Base-by-base conservation (phyloP, 2,888 invertebrate species). In the Ditylenchus weischeri region DNA sequence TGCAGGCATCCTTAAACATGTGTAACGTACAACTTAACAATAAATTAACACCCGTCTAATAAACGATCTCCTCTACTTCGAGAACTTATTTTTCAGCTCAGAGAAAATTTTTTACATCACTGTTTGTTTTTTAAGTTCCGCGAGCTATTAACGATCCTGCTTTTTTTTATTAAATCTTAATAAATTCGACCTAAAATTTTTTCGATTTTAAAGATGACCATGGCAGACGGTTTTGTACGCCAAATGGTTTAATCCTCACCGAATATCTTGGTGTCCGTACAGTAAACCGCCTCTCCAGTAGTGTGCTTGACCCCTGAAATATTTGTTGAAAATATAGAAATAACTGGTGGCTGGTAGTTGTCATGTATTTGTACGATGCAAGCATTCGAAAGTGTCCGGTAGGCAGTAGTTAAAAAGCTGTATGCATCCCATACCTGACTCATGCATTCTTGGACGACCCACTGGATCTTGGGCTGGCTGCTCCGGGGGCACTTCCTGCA, bases 241-340 rank as follows among this genome's bases (percentile, higher is more conserved):
- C 8, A 6, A 38, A 43, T 43, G 29, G 10, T 54, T 29, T 15
- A 15, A 29, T 29, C 50, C 19, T 23, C 43, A 77, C 72, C 70
- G 10, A 77, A 72, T n/a, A 76, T 71, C 36, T 75, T 68, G 76
- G 92, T 89, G 82, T 95, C 95, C 82, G 93, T 93, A 74, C 90
- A 89, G 83, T 93, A 95, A 62, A 90, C 86, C 0, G 94, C 93
- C 86, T 94, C 93, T 1, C 94, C 88, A 0, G 92, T 90, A 0
- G 90, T 90, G 85, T 95, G 94, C 82, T 93, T 92, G 58, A 88
- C 87, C 0, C 91, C 92, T n/a, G n/a, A n/a, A n/a, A n/a, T n/a
- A n/a, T n/a, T n/a, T n/a, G n/a, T n/a, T n/a, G n/a, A n/a, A n/a
- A n/a, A n/a, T n/a, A n/a, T n/a, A n/a, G n/a, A n/a, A n/a, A n/a